Base-by-base conservation (phyloP, 2,888 invertebrate species). In the Caenorhabditis zanzibari region DNA sequence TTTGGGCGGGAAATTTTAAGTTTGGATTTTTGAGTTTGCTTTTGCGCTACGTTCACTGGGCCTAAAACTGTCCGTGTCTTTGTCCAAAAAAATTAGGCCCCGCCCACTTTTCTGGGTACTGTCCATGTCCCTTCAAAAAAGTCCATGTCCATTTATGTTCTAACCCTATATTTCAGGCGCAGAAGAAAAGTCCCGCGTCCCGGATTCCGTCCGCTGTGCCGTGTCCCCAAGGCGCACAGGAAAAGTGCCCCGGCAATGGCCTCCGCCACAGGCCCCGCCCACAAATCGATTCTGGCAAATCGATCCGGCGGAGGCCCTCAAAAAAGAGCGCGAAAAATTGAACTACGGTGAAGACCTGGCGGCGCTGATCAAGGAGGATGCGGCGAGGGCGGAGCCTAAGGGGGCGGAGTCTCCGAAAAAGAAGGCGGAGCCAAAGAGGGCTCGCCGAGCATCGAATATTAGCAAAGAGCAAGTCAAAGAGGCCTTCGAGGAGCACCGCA, bases 271-370 rank as follows among this genome's bases (percentile, higher is more conserved):
- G 4, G 61, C 71, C 0, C 61, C 69, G 22, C 52, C 69, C 28
- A 79, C 83, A 7, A 84, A 81, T 49, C 72, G 83, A 19, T 88
- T 85, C 41, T 88, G 88, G 88, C 82, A 86, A 35, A 87, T 87
- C 22, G 85, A 87, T 68, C 83, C 86, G 28, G 86, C 84, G 5
- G 83, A 77, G 1, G 69, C 77, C 19, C 32, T 82, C 61, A 84
- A 83, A 47, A 76, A 66, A 59, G 80, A 81, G 41, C 72, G 54
- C 49, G 80, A 81, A 22, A 77, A 80, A 63, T 35, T 66, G 5
- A 79, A 56, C 5, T 77, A 76, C 32, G 81, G 75, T 2, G 81
- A 81, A 28, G 76, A 81, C 38, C 32, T 84, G 56, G 81, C 64
- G 16, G 81, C 72, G 19, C 41, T 84, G 69, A 80, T 85, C 12